These are phyloP conservation scores for Ichneumoninae sp. DNA, from an alignment of 2,888 invertebrate genomes.

Conservation along the genomic window DNA sequence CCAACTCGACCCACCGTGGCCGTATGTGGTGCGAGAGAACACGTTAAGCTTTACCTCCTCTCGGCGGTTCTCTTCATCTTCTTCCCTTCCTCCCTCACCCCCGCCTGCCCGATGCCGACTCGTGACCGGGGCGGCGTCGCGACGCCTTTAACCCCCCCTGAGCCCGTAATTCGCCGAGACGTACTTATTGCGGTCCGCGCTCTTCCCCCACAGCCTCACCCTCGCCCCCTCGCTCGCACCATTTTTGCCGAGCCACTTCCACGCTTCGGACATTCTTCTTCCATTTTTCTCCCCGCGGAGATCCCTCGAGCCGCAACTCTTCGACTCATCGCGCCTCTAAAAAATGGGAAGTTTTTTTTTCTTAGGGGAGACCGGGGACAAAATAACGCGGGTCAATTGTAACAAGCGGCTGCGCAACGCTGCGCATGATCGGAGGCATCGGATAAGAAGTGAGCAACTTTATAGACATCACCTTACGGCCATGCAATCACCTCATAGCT, in stretches of 20 bases:
- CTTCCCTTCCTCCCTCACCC: constrained; percentile 1
- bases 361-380: no score
- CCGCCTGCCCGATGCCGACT: constrained; percentile 17
- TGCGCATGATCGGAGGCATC: no score
- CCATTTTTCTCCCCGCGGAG: constrained; percentile 21
- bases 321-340: constrained; percentile 11
- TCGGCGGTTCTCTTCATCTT: constrained; percentile 24
- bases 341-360: background rate
- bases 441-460: no score
- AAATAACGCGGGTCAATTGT: no score
- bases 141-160: constrained; percentile 41
- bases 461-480: no score
- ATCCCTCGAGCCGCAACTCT: background rate
- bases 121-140: constrained; percentile 40
- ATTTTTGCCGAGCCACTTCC: constrained; percentile 66
- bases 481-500: no score
- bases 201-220: background rate
- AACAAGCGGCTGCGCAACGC: no score
- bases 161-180: constrained; percentile 56
- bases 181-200: constrained; percentile 52
- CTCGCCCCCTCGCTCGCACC: background rate
- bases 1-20: constrained; percentile 20
- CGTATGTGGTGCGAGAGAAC: constrained; percentile 50
- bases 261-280: constrained; percentile 57
- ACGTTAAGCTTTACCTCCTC: constrained; percentile 48